These are phyloP conservation scores for Acropora tenuis DNA, from an alignment of 64 coral and sea anemone genomes.

Conservation along the genomic window DNA sequence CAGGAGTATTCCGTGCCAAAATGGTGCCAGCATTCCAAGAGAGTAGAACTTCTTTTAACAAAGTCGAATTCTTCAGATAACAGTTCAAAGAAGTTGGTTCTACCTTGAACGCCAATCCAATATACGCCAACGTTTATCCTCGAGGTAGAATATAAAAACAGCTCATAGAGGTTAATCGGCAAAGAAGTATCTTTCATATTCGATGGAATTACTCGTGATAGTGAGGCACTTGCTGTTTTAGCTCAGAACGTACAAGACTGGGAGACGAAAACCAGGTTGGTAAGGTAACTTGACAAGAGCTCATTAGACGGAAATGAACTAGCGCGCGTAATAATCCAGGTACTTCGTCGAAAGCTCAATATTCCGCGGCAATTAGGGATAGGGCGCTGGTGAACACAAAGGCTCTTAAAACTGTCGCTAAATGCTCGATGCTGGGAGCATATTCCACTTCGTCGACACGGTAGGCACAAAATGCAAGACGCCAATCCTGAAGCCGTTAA, in stretches of 20 bases:
- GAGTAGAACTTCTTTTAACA: not conserved
- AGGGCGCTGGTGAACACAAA: slow-evolving; percentile 18
- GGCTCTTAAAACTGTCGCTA: slow-evolving; percentile 2
- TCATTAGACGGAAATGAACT: not conserved
- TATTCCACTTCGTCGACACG: no score
- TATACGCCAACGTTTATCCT: not conserved
- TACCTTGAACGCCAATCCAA: not conserved
- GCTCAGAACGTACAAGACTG: no score
- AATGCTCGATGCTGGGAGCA: no score
- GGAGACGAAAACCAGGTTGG: not conserved
- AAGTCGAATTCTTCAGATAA: not conserved
- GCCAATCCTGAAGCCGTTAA: no score
- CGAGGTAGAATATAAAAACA: not conserved
- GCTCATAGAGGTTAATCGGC: not conserved
- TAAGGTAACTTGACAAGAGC: not conserved
- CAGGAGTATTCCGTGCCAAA: not conserved
- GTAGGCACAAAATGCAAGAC: no score
- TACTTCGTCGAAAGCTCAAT: not conserved
- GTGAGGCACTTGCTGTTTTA: not conserved
- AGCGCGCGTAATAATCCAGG: not conserved
- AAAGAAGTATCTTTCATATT: not conserved
- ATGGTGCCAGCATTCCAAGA: not conserved
- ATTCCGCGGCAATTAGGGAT: not conserved
- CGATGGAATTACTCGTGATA: not conserved
- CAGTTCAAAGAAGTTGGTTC: no score